Evolutionary conservation across 2,113 vertebrate species (phyloP), one percentile per base, ranked within the genome.

Genomic region (Bungarus multicinctus): DNA sequence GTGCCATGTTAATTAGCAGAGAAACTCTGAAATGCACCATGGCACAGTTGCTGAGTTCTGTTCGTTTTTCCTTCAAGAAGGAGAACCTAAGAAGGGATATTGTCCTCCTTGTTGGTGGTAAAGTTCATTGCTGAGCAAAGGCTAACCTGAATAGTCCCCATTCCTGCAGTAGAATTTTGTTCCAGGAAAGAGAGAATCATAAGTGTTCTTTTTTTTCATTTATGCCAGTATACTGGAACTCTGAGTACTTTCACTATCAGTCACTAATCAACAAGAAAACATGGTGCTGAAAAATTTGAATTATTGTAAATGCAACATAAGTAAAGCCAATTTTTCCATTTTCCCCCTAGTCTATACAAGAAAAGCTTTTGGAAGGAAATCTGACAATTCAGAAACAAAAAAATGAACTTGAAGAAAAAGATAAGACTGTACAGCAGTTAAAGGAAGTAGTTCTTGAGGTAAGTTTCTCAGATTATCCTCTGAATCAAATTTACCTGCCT

Each of bases 401-500:
- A 90, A 96, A 96, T 94, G 98, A 98, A 20, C 96, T 98, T 60
- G 97, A 96, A 94, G 98, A 98, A 89, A 98, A 98, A 93, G 98
- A 98, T 92, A 97, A 96, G 64, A 97, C 94, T 89, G 94, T 98
- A 88, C 96, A 97, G 86, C 94, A 94, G 45, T 93, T 98, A 88
- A 97, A 97, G 86, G 96, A 97, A 94, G 96, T 96, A 60, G 92
- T 97, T 55, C 96, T 97, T 91, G 98, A 99, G 97, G 99, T 99
- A 97, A 98, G 97, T 97, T 57, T 85, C 60, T 39, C 39, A 90
- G 93, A 53, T 87, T 23, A 81, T 25, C 16, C 53, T 93, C 5
- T 55, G 2, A 85, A 64, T 4, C 20, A 85, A 23, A 74, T 53
- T 55, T 90, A 53, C 22, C 64, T 95, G 87, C 74, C 34, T 34